These are phyloP conservation scores for Dascyllus trimaculatus DNA, from an alignment of 2,113 vertebrate species.

Conservation along the genomic window DNA sequence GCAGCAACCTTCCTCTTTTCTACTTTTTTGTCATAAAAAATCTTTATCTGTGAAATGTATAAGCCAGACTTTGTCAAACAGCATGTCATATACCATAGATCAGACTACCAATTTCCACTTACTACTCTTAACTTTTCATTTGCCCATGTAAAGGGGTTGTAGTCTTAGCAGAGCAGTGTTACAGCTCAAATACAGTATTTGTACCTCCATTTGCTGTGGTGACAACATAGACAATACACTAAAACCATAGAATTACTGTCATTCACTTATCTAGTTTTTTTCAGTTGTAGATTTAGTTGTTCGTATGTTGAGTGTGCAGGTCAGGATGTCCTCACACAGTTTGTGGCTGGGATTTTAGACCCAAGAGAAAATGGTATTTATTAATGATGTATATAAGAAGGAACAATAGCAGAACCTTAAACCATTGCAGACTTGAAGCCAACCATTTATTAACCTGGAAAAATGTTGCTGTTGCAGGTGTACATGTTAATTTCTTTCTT, in stretches of 20 bases:
- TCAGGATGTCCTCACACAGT: neutral
- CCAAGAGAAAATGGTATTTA: neutral
- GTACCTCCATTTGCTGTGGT: too few relatives aligned
- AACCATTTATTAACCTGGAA: neutral
- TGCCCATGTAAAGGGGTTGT: too few relatives aligned
- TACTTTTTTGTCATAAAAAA: too few relatives aligned
- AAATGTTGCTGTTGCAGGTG: neutral
- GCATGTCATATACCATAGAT: too few relatives aligned
- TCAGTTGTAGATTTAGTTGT: neutral
- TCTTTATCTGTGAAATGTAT: too few relatives aligned
- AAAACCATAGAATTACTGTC: neutral
- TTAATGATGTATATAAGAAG: neutral
- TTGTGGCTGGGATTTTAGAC: conserved; percentile 1
- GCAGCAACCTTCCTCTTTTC: too few relatives aligned
- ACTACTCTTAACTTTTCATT: too few relatives aligned
- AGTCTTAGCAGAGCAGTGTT: too few relatives aligned
- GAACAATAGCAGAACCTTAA: neutral
- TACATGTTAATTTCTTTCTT: neutral
- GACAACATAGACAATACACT: too few relatives aligned
- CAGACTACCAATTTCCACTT: too few relatives aligned
- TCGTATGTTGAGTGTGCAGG: neutral
- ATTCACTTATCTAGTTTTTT: neutral
- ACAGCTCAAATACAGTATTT: too few relatives aligned
- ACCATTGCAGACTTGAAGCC: neutral
- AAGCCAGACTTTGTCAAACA: too few relatives aligned